Conservation (phyloP, 2,888 invertebrate genomes). For the Nephrotoma guestfalica region DNA sequence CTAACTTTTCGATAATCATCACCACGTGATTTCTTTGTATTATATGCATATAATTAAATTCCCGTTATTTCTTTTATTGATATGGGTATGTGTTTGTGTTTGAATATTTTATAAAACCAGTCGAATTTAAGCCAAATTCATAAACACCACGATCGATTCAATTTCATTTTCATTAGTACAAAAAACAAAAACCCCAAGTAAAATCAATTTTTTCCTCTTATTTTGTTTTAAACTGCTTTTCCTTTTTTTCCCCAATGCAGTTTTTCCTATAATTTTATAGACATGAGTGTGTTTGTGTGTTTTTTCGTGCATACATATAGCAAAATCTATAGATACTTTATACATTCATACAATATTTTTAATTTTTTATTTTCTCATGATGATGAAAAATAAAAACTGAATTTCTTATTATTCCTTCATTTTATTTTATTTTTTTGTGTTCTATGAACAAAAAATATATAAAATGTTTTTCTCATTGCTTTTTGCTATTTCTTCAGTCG, state of each 20-base stretch:
- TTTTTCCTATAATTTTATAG: background rate
- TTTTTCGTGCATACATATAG: background rate
- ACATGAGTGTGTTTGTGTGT: background rate
- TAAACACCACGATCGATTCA: background rate
- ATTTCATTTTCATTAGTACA: background rate
- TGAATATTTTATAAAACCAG: background rate
- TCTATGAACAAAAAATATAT: background rate
- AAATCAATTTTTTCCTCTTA: background rate
- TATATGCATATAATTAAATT: background rate
- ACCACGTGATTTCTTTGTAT: background rate
- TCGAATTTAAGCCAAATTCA: background rate
- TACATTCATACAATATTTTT: background rate
- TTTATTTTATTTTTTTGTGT: background rate
- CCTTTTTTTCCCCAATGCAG: background rate
- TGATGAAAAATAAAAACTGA: background rate
- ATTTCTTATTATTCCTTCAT: background rate
- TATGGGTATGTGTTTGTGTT: background rate
- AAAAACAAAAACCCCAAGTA: background rate
- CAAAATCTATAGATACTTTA: background rate
- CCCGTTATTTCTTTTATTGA: background rate
- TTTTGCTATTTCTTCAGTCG: slow-evolving; percentile 4
- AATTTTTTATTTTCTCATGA: background rate
- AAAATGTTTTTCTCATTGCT: slow-evolving; percentile 1
- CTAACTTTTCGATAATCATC: background rate
- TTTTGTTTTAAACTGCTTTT: background rate